Evolutionary conservation across 2,888 invertebrate genomes (phyloP), one percentile per base, ranked within the genome.

Genomic region (Netelia inedita): DNA sequence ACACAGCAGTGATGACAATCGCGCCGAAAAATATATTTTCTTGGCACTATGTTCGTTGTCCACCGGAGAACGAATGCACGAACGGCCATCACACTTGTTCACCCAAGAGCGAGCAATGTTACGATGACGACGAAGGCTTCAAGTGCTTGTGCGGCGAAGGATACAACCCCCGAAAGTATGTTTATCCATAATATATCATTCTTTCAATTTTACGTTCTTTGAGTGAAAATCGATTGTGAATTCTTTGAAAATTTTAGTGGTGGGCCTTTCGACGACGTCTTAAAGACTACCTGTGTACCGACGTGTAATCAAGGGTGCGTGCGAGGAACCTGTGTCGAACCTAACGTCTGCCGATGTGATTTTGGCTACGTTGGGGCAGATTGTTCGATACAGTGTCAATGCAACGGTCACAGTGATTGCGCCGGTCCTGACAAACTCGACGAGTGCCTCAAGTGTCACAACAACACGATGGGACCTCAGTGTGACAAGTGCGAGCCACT

Each of bases 311-410:
- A 97, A 94, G 98, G 98, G 73, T 98, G 98, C 94, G 97, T 98
- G 59, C 96, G 98, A 91, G 98, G 98, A 87, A 95, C 95, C 19
- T 98, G 98, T 93, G 94, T 97, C 21, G 96, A 97, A 90, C 98
- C 98, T 72, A 96, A 98, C 91, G 95, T 96, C 82, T 98, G 99
- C 91, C 95, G 96, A 86, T 99, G 99, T 92, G 97, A 98, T 94
- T 99, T 99, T 94, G 98, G 98, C 80, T 99, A 97, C 94, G 98
- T 99, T 28, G 98, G 99, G 75, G 96, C 97, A 88, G 98, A 98
- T 94, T 99, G 99, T 93, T 97, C 97, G 89, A 97, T 97, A 86
- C 97, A 98, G 94, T 99, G 99, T 93, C 96, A 98, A 93, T 99
- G 99, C 93, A 98, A 99, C 93, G 98, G 98, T 0, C 98, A 99